Conservation (phyloP, 1,140 invertebrate species). For the Thalassaphorura encarpata region DNA sequence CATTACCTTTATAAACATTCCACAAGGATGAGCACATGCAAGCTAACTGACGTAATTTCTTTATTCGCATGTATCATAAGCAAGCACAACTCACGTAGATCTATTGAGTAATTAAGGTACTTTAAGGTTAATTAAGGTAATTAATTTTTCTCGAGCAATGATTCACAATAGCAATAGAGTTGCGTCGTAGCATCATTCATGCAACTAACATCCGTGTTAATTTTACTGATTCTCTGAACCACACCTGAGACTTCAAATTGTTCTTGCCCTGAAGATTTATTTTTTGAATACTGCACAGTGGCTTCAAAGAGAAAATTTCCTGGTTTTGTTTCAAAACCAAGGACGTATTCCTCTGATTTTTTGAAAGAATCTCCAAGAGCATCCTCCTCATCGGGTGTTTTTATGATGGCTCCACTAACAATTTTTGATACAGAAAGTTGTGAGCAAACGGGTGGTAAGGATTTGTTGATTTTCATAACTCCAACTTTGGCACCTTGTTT, state of each 20-base stretch:
- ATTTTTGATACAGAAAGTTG: neutral
- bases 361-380: too few species aligned
- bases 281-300: conserved; percentile 1
- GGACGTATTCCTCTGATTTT: too few species aligned
- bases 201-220: neutral
- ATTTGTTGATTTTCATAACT: conserved; percentile 21
- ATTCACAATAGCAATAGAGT: neutral
- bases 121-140: too few species aligned
- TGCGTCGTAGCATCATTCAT: neutral
- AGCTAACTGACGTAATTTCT: too few species aligned
- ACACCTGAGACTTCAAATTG: too few species aligned
- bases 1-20: too few species aligned
- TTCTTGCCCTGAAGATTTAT: neutral
- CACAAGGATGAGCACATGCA: too few species aligned
- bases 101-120: too few species aligned
- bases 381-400: neutral
- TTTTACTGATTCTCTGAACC: neutral
- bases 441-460: conserved; percentile 6
- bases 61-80: too few species aligned
- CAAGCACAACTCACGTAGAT: too few species aligned
- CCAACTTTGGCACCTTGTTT: conserved; percentile 12
- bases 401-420: neutral
- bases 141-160: too few species aligned
- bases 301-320: conserved; percentile 28
- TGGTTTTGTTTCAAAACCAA: conserved; percentile 9